phyloP scores from a whole-genome alignment of 2,888 invertebrate species.

The Periphyllus acericola region DNA sequence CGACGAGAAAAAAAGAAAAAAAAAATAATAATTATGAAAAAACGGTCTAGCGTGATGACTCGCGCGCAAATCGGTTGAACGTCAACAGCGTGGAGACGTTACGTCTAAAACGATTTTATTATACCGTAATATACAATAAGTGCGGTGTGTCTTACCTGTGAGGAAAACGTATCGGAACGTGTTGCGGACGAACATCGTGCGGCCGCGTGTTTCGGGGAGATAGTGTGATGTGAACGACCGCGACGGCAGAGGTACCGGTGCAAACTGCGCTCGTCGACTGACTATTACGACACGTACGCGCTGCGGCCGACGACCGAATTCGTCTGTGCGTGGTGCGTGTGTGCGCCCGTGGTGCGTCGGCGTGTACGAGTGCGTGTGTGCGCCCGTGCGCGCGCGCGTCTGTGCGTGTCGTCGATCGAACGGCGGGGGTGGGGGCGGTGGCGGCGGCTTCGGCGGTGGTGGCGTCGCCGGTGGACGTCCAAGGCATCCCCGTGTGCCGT shows the following conservation, averaged over 20 bases:
- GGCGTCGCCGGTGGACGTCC: background rate
- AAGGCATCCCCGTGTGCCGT: background rate
- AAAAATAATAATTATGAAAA: background rate
- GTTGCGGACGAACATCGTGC: slow-evolving; percentile 15
- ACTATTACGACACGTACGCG: background rate
- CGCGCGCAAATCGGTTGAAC: too few species aligned
- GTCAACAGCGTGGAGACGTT: too few species aligned
- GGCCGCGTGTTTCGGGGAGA: slow-evolving; percentile 3
- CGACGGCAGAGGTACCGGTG: slow-evolving; percentile 28
- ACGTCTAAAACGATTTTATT: too few species aligned
- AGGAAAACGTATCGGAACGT: slow-evolving; percentile 14
- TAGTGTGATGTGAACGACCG: background rate
- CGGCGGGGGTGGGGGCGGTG: background rate
- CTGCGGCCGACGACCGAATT: background rate
- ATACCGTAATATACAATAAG: too few species aligned
- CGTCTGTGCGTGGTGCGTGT: background rate
- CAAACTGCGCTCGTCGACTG: slow-evolving; percentile 46
- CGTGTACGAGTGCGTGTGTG: background rate
- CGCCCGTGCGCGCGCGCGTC: background rate
- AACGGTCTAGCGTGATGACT: too few species aligned
- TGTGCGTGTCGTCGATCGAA: slow-evolving; percentile 50
- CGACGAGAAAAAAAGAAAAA: background rate
- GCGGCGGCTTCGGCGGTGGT: background rate
- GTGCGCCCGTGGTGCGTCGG: background rate
- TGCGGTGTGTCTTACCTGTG: slow-evolving; percentile 10